These are phyloP conservation scores for Bos javanicus DNA, from an alignment of 2,113 vertebrate species.

Conservation along the genomic window DNA sequence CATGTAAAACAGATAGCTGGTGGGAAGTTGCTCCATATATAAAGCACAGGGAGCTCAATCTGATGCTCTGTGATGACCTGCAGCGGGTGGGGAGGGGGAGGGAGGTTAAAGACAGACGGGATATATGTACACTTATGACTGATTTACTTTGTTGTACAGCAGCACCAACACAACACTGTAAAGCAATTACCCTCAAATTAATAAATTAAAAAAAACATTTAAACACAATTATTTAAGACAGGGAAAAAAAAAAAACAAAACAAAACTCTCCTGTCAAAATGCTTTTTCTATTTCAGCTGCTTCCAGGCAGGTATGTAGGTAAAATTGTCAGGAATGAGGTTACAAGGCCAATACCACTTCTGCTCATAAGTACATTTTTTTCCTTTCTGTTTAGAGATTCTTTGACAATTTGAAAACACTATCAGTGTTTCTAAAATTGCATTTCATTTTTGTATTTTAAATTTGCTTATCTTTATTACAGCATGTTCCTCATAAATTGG, in stretches of 20 bases:
- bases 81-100: accelerated
- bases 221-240: background rate
- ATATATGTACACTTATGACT: background rate
- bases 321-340: background rate
- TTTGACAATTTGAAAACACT: background rate
- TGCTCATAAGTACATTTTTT: background rate
- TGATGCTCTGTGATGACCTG: no score
- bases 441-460: background rate
- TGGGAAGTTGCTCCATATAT: no score
- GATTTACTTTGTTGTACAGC: background rate
- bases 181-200: background rate
- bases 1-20: no score
- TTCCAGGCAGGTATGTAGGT: background rate
- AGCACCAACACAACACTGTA: background rate
- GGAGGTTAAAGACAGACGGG: background rate
- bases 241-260: background rate
- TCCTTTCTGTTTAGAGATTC: background rate
- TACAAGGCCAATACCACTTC: background rate
- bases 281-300: background rate
- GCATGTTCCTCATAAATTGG: background rate
- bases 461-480: background rate
- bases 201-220: background rate
- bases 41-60: no score
- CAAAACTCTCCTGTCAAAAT: background rate
- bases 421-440: background rate